phyloP scores from a whole-genome alignment of 2,797 vertebrate species.

The Malurus leucopterus region DNA sequence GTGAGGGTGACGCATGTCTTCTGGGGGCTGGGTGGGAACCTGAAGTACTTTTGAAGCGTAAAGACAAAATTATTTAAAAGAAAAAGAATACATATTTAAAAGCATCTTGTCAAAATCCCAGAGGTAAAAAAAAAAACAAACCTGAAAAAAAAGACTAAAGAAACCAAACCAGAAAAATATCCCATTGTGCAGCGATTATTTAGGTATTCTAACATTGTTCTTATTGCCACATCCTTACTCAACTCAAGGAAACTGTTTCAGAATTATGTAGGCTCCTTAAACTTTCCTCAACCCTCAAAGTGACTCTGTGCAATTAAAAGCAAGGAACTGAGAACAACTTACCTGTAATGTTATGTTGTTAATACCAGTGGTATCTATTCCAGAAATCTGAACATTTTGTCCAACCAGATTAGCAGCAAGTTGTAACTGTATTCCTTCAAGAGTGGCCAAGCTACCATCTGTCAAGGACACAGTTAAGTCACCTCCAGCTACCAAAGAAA shows the following conservation, averaged over 20 bases:
- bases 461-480: conserved; percentile 95
- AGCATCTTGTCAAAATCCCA: not conserved
- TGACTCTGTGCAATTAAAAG: not conserved
- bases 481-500: conserved; percentile 79
- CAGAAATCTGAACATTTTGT: conserved; percentile 96
- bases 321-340: not conserved
- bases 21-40: not conserved
- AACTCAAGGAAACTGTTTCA: not conserved
- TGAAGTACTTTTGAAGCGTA: not conserved
- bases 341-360: conserved; percentile 98
- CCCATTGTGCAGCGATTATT: not conserved
- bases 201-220: not conserved
- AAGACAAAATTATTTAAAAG: not conserved
- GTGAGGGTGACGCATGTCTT: not conserved
- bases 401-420: conserved; percentile 90
- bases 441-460: conserved; percentile 87
- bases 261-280: not conserved
- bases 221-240: rapidly evolving
- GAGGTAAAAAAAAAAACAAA: not conserved
- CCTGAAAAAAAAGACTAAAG: not conserved
- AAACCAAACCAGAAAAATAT: not conserved
- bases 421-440: conserved; percentile 96
- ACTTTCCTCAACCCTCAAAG: not conserved
- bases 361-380: conserved; percentile 90
- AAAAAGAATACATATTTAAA: not conserved